phyloP scores from a whole-genome alignment of 1,140 invertebrate species.

The Bathynomus jamesi region DNA sequence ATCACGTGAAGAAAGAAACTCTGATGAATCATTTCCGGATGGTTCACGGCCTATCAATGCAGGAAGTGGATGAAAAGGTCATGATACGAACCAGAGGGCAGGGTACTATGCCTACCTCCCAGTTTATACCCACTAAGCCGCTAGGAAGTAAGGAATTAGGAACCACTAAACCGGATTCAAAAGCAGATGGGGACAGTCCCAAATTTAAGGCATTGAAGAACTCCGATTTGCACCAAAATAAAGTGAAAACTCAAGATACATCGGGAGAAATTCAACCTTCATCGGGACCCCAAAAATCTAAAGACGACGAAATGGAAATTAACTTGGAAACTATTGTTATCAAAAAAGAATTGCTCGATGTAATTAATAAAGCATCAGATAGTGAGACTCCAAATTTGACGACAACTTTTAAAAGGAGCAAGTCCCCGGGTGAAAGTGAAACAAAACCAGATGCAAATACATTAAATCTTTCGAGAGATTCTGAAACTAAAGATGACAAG shows the following conservation, averaged over 20 bases:
- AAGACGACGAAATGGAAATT: neutral
- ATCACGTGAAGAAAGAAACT: conserved; percentile 36
- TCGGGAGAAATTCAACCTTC: neutral
- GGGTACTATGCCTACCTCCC: conserved; percentile 37
- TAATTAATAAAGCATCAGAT: neutral
- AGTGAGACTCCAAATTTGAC: no score
- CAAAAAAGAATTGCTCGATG: neutral
- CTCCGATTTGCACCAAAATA: conserved; percentile 1
- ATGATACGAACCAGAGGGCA: conserved; percentile 36
- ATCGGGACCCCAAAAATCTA: neutral
- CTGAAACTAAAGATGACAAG: neutral
- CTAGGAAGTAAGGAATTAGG: conserved; percentile 28
- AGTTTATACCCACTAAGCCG: conserved; percentile 36
- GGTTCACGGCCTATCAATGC: conserved; percentile 24
- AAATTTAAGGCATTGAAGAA: neutral
- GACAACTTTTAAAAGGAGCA: no score
- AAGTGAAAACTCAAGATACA: neutral
- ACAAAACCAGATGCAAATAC: no score
- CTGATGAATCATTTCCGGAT: conserved; percentile 37
- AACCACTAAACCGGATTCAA: neutral
- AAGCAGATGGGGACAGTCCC: neutral
- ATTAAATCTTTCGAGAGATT: no score
- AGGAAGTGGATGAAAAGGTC: conserved; percentile 31
- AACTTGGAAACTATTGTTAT: neutral
- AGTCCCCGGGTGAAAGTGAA: no score